Evolutionary conservation across 2,113 vertebrate species (phyloP).

Genomic region (Epinephelus lanceolatus): DNA sequence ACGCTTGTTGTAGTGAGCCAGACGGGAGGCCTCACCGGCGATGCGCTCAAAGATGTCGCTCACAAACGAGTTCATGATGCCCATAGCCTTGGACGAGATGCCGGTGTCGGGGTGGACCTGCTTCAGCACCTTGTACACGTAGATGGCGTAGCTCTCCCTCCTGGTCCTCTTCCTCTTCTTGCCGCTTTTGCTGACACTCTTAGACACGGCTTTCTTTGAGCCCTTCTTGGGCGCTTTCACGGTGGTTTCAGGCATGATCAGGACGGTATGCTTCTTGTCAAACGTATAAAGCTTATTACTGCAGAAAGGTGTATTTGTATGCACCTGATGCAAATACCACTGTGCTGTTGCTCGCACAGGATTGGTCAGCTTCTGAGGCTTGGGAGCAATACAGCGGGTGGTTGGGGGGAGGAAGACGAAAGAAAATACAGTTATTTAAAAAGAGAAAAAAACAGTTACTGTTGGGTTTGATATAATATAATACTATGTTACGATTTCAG

Average conservation of each 20-base stretch:
- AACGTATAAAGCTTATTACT: too few relatives aligned
- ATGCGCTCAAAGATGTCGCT: constrained; percentile 80
- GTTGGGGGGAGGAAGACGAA: too few relatives aligned
- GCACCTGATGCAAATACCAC: too few relatives aligned
- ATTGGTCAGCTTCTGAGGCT: too few relatives aligned
- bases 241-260: not conserved
- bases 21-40: constrained; percentile 60
- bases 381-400: too few relatives aligned
- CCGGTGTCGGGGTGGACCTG: constrained; percentile 88
- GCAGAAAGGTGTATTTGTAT: too few relatives aligned
- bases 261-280: too few relatives aligned
- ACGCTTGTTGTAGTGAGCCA: constrained; percentile 82
- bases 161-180: constrained; percentile 37
- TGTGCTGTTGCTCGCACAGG: too few relatives aligned
- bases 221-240: constrained; percentile 34
- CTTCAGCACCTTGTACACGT: constrained; percentile 88
- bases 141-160: constrained; percentile 82
- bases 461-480: too few relatives aligned
- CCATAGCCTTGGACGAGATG: constrained; percentile 85
- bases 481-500: too few relatives aligned
- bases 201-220: constrained; percentile 15
- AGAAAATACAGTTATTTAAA: too few relatives aligned
- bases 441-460: too few relatives aligned
- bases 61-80: constrained; percentile 80
- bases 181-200: not conserved